Evolutionary conservation across 2,888 invertebrate species (phyloP), one percentile per base, ranked within the genome.

Genomic region (Neoascia interrupta): DNA sequence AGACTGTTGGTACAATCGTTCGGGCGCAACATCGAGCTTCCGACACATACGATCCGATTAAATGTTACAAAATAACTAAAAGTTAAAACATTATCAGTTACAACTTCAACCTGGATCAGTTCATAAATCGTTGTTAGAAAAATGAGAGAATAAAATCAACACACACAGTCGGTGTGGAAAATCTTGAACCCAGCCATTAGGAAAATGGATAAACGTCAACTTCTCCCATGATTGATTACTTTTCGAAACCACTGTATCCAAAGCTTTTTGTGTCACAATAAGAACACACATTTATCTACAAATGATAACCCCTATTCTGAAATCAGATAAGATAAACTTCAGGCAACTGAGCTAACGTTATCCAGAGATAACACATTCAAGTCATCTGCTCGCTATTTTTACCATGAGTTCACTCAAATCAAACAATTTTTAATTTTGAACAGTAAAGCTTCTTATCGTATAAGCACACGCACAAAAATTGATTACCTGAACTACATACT

Each of bases 251-350:
- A 51, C 26, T 51, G 54, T 56, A 26, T 15, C 3, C 8, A 15
- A 51, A 34, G 51, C 23, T 36, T 39, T 13, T 41, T 36, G 43
- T 43, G 54, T 51, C 51, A 36, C 51, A 58, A 49, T 26, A 39
- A 49, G 49, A 47, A 47, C 23, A 49, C 11, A 58, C 3, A 69
- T 26, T 60, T 69, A 69, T 69, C 69, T 69, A 8, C 18, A 26
- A 39, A 28, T 54, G 26, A 41, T 58, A 43, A 63, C 37, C 56
- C 56, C 31, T 58, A 58, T 53, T 76, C 26, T 58, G 58, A 37
- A n/a, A 26, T n/a, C 37, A 64, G 70, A 76, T 70, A 76, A 76
- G 70, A 70, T 70, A 70, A 60, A 70, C 18, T 39, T 47, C 36
- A 37, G 41, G 19, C 19, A 28, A 37, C 31, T 36, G 39, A n/a